These are phyloP conservation scores for Microcebus lehilahytsara DNA, from an alignment of 2,113 vertebrate species.

Conservation along the genomic window DNA sequence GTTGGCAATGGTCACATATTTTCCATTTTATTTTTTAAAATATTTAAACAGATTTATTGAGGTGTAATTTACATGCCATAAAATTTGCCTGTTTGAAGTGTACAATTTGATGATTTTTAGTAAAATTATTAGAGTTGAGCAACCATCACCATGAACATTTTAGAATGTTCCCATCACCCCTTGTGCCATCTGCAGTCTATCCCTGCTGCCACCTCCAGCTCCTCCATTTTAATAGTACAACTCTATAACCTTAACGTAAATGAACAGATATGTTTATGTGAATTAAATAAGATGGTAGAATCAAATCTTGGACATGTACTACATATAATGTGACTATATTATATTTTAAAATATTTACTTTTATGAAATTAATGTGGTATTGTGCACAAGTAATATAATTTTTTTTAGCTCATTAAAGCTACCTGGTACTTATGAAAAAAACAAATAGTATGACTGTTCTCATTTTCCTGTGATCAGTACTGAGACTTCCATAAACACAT, in stretches of 20 bases:
- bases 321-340: background rate
- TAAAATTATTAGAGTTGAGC: background rate
- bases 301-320: background rate
- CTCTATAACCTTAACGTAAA: background rate
- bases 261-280: background rate
- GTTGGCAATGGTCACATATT: background rate
- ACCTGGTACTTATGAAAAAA: background rate
- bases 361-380: background rate
- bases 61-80: background rate
- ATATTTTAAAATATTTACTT: slow-evolving; percentile 19
- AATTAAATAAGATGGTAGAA: background rate
- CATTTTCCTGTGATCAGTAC: background rate
- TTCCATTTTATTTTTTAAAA: background rate
- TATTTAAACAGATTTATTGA: background rate
- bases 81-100: background rate
- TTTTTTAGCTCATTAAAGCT: slow-evolving; percentile 20
- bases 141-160: background rate
- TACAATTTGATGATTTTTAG: background rate
- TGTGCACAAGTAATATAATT: background rate
- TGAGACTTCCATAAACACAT: background rate
- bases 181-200: background rate
- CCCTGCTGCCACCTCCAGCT: background rate
- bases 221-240: background rate
- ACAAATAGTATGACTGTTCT: background rate
- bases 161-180: background rate